Evolutionary conservation across 2,888 invertebrate species (phyloP).

Genomic region (Globia sparganii): DNA sequence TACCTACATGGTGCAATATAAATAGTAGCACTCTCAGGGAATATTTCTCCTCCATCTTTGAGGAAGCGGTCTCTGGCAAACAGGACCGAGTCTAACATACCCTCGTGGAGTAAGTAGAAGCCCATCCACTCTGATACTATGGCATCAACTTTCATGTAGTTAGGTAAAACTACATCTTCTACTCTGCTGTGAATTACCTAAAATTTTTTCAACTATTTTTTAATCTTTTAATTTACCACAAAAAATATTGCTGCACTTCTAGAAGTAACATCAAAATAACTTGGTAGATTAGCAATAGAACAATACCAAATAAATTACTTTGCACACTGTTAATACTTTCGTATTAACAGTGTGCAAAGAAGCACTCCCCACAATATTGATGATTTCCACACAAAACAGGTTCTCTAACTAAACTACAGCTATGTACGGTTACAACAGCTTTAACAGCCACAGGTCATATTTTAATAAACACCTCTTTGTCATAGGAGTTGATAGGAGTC

Average conservation of each 20-base stretch:
- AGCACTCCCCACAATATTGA: too few species aligned
- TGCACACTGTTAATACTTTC: too few species aligned
- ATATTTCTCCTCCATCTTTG: conserved; percentile 93
- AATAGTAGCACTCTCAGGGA: conserved; percentile 92
- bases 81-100: conserved; percentile 97
- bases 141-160: conserved; percentile 94
- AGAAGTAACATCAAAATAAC: not conserved
- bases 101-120: conserved; percentile 98
- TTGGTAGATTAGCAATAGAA: not conserved
- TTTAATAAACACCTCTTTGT: too few species aligned
- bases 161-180: conserved; percentile 93
- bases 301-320: not conserved
- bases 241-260: not conserved
- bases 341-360: too few species aligned
- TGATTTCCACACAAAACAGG: too few species aligned
- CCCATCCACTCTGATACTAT: conserved; percentile 99
- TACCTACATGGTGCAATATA: conserved; percentile 92
- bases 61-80: conserved; percentile 95
- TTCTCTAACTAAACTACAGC: too few species aligned
- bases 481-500: too few species aligned
- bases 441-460: too few species aligned
- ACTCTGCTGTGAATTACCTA: conserved; percentile 94
- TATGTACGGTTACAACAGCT: too few species aligned
- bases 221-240: not conserved
- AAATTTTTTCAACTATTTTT: not conserved